phyloP scores from a whole-genome alignment of 2,797 vertebrate species.

The Pyrocephalus nanus region DNA sequence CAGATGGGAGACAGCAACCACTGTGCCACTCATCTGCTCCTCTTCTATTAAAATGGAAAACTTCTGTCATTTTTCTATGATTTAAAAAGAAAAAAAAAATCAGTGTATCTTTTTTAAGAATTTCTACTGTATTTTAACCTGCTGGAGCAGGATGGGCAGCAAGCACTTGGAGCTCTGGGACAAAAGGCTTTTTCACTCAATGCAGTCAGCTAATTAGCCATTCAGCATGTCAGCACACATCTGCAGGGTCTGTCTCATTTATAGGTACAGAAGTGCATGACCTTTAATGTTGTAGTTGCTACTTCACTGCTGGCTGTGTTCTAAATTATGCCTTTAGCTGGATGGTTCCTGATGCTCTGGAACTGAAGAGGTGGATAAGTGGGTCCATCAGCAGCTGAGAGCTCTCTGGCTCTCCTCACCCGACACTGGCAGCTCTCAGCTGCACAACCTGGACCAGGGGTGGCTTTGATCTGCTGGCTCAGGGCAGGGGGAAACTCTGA shows the following conservation, averaged over 20 bases:
- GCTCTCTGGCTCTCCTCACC: neutral
- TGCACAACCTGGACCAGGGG: neutral
- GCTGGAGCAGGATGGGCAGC: neutral
- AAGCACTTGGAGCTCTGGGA: neutral
- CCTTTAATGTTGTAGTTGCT: neutral
- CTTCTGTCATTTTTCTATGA: neutral
- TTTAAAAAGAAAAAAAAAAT: neutral
- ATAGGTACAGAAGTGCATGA: neutral
- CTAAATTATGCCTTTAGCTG: neutral
- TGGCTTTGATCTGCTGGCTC: neutral
- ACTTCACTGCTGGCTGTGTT: neutral
- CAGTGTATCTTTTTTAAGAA: neutral
- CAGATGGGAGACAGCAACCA: neutral
- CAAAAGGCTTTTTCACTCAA: neutral
- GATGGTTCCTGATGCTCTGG: neutral
- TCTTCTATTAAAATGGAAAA: neutral
- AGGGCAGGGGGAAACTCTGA: neutral
- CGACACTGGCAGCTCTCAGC: rapidly evolving
- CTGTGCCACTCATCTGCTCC: neutral
- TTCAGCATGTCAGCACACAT: neutral
- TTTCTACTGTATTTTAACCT: neutral
- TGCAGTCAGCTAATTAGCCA: neutral
- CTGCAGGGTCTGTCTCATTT: neutral
- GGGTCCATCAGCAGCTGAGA: neutral
- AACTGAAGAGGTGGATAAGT: neutral